Evolutionary conservation across 2,888 invertebrate genomes (phyloP).

Genomic region (Zootermopsis nevadensis): DNA sequence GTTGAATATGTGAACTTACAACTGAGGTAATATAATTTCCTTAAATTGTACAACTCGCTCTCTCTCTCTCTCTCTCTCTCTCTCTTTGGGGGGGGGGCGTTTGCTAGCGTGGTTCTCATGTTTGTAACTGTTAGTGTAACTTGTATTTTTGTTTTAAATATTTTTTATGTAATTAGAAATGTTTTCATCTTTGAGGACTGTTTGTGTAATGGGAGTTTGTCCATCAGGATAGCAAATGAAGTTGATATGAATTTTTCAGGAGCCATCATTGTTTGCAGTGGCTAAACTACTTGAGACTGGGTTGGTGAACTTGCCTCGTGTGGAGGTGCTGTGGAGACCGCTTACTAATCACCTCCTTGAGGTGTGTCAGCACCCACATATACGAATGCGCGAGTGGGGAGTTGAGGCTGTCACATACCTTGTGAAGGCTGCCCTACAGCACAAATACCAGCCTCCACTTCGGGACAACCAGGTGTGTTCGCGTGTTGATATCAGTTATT

Average conservation of each 20-base stretch:
- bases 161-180: no score
- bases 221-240: no score
- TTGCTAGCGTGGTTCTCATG: no score
- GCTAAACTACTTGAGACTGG: slow-evolving; percentile 99
- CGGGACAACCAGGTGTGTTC: slow-evolving; percentile 82
- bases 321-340: slow-evolving; percentile 95
- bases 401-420: slow-evolving; percentile 96
- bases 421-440: slow-evolving; percentile 90
- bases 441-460: slow-evolving; percentile 84
- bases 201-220: no score
- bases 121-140: no score
- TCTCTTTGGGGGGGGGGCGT: no score
- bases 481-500: slow-evolving; percentile 63
- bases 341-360: slow-evolving; percentile 95
- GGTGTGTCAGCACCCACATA: slow-evolving; percentile 95
- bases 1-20: no score
- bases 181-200: no score
- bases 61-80: no score
- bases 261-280: slow-evolving; percentile 96
- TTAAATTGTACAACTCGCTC: no score
- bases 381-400: slow-evolving; percentile 97
- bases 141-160: no score
- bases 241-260: slow-evolving; percentile 65
- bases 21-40: no score
- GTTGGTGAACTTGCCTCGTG: slow-evolving; percentile 90